Base-by-base conservation (phyloP, 2,113 vertebrate genomes). In the Hippocampus abdominalis region DNA sequence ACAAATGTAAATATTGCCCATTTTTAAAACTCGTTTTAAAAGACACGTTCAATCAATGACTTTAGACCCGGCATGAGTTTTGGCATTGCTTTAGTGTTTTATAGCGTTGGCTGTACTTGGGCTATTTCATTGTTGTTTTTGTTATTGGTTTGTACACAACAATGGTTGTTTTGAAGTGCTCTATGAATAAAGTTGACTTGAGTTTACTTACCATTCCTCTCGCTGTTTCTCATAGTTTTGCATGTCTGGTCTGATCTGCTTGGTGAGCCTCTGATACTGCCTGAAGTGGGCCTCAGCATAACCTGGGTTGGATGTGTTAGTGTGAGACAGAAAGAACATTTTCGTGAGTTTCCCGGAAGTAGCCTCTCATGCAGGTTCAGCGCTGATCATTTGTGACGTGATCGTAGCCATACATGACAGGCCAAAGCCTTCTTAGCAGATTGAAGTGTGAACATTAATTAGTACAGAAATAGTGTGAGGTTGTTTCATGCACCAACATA, bases 281-380 rank as follows among this genome's bases (percentile, higher is more conserved):
- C 97, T 91, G 67, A 97, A 89, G 73, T 99, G 97, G n/a, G 97
- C 97, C 21, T 97, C 94, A 0, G 97, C 96, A 2, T 95, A 99
- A 70, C 97, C 97, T 96, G 83, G 15, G 69, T 76, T 51, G 27
- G 13, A 27, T 62, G 39, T 9, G 32, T 36, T 36, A 36, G 32
- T 36, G 32, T 36, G 32, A 36, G 51, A 57, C 12, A 23, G 36
- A 56, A 36, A 29, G 57, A 48, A 48, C 67, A 46, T 23, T 13
- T 13, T 42, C 20, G 71, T 62, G 67, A 54, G 57, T 71, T 70
- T 85, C 90, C 76, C 70, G 56, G 48, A 76, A 82, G 75, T 83
- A 88, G 86, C 23, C 66, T 74, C 63, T 64, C 54, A 60, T 44
- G 42, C 71, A 82, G 70, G 25, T 76, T 73, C 71, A 77, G 76